phyloP scores from a whole-genome alignment of 2,797 vertebrate genomes.

The Ficedula albicollis region DNA sequence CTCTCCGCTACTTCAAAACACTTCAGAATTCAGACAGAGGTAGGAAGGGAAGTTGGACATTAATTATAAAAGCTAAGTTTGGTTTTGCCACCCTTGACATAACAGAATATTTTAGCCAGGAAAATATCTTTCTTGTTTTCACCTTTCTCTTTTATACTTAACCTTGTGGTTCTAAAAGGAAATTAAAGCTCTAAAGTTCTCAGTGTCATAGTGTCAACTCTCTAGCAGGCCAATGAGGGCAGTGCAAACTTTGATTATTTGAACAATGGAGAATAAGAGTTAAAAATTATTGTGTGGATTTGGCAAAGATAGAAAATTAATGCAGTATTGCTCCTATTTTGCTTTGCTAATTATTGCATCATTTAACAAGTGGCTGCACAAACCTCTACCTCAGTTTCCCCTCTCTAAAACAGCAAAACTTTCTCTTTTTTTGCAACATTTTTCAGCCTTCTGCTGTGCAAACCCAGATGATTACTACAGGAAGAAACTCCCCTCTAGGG shows the following conservation, averaged over 20 bases:
- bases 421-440: neutral
- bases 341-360: neutral
- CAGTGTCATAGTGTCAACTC: neutral
- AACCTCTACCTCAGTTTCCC: neutral
- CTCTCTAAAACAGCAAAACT: neutral
- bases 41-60: constrained; percentile 85
- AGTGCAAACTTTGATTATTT: neutral
- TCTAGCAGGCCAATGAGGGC: neutral
- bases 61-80: constrained; percentile 86
- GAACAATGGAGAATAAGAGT: neutral
- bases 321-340: neutral
- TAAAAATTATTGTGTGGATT: neutral
- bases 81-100: constrained; percentile 63
- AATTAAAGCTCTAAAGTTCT: neutral
- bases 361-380: neutral
- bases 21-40: constrained; percentile 77
- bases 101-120: constrained; percentile 16
- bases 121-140: neutral
- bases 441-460: neutral
- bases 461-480: neutral
- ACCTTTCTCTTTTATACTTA: neutral
- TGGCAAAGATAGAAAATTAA: neutral
- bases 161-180: neutral
- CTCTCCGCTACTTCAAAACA: constrained; percentile 83
- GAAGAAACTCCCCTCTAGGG: neutral